Percentiles rank a stretch among this genome's conserved stretches.
Conservation (phyloP, 2,888 invertebrate species). For the Acrobasis repandana region DNA sequence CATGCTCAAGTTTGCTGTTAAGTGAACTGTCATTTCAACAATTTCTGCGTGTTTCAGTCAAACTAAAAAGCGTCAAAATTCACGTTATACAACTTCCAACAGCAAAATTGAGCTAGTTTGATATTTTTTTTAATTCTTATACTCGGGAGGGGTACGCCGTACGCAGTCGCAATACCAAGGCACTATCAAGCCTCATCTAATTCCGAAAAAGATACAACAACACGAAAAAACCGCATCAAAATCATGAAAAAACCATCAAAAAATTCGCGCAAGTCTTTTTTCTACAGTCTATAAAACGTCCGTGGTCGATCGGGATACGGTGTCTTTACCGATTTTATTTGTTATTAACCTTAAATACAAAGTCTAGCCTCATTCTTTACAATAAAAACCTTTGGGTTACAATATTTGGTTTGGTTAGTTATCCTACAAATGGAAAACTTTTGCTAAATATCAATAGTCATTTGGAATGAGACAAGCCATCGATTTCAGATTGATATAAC, state of each 20-base stretch:
- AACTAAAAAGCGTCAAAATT: not conserved
- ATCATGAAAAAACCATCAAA: constrained; percentile 73
- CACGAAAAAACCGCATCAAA: constrained; percentile 73
- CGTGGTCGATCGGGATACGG: constrained; percentile 77
- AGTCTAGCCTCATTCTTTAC: constrained; percentile 29
- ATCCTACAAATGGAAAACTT: too few species aligned
- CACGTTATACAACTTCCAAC: not conserved
- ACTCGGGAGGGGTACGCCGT: constrained; percentile 49
- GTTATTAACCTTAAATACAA: constrained; percentile 26
- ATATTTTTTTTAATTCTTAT: constrained; percentile 18
- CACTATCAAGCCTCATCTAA: constrained; percentile 70
- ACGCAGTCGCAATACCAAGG: constrained; percentile 65
- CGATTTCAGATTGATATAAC: constrained; percentile 6
- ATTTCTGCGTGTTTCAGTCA: not conserved
- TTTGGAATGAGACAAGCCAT: constrained; percentile 5
- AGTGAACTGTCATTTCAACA: not conserved
- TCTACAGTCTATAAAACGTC: constrained; percentile 75
- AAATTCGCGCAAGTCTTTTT: constrained; percentile 79
- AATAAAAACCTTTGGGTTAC: not conserved
- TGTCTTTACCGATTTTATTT: constrained; percentile 38
- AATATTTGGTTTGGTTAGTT: too few species aligned
- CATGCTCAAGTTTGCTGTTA: not conserved
- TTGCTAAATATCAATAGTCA: not conserved
- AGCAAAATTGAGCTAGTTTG: not conserved
- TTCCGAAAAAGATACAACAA: constrained; percentile 62